Percentiles rank a stretch among this genome's conserved stretches.
Evolutionary conservation across 2,888 invertebrate species (phyloP).

Genomic region (Epistrophe grossulariae): DNA sequence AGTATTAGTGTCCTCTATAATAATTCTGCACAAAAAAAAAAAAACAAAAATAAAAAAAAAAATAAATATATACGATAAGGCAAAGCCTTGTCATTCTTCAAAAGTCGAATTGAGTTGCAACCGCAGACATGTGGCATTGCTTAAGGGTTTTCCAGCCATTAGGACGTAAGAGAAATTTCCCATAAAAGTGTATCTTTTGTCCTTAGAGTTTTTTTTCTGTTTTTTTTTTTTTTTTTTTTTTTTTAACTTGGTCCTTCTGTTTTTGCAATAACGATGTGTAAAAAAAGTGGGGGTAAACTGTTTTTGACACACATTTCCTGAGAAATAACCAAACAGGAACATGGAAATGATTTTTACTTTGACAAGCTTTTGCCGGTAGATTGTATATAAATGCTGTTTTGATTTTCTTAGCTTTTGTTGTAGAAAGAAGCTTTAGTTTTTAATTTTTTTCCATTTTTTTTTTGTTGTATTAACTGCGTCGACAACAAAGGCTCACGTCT

Average conservation of each 20-base stretch:
- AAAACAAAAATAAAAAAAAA: neutral
- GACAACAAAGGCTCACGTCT: slow-evolving; percentile 7
- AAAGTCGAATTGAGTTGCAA: slow-evolving; percentile 33
- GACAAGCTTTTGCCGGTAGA: slow-evolving; percentile 54
- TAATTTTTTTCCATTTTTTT: too few species aligned
- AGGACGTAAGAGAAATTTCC: slow-evolving; percentile 61
- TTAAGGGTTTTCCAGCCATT: slow-evolving; percentile 57
- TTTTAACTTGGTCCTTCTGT: slow-evolving; percentile 26
- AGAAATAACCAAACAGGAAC: slow-evolving; percentile 65
- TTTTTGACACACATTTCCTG: slow-evolving; percentile 50
- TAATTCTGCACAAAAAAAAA: neutral
- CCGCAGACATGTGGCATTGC: slow-evolving; percentile 52
- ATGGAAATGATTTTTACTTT: slow-evolving; percentile 73
- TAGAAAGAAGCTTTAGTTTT: slow-evolving; percentile 35
- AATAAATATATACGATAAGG: neutral
- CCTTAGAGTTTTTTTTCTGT: slow-evolving; percentile 33
- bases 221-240: slow-evolving; percentile 30
- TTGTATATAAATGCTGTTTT: slow-evolving; percentile 54
- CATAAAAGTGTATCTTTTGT: slow-evolving; percentile 49
- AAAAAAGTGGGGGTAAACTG: slow-evolving; percentile 40
- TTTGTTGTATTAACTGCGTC: neutral
- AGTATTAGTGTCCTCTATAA: slow-evolving; percentile 36
- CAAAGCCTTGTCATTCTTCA: slow-evolving; percentile 30
- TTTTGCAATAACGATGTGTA: slow-evolving; percentile 34
- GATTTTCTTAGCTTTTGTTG: slow-evolving; percentile 64